These are phyloP conservation scores for Drosophila funebris DNA, from an alignment of 1,140 invertebrate genomes.

Conservation along the genomic window DNA sequence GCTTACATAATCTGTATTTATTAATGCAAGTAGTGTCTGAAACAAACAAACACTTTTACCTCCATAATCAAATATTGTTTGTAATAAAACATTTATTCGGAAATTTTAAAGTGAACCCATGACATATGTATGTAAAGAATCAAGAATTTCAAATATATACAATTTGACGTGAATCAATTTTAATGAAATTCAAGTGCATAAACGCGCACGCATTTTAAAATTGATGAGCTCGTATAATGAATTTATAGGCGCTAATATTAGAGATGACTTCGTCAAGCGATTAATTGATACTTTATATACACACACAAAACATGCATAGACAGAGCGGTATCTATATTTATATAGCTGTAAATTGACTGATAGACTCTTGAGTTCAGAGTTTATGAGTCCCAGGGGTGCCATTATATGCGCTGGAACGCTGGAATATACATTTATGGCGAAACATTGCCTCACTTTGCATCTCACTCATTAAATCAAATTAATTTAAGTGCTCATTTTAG, in stretches of 20 bases:
- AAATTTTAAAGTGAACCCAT: neutral
- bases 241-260: constrained; percentile 64
- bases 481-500: constrained; percentile 13
- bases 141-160: neutral
- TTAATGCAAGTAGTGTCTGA: too few relatives aligned
- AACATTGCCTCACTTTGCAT: constrained; percentile 48
- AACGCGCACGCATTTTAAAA: constrained; percentile 35
- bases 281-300: constrained; percentile 39
- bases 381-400: constrained; percentile 21
- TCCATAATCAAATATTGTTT: too few relatives aligned
- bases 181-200: constrained; percentile 23
- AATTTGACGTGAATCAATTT: constrained; percentile 15
- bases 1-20: too few relatives aligned
- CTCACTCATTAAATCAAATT: constrained; percentile 55
- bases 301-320: neutral
- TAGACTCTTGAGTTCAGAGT: constrained; percentile 27
- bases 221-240: constrained; percentile 45
- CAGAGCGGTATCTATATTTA: constrained; percentile 1
- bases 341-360: constrained; percentile 37
- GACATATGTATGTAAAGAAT: neutral
- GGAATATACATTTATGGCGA: constrained; percentile 31
- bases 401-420: constrained; percentile 1
- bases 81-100: neutral
- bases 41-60: too few relatives aligned
- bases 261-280: constrained; percentile 43